Evolutionary conservation across 1,140 invertebrate genomes (phyloP).

Genomic region (Drosophila trapezifrons): DNA sequence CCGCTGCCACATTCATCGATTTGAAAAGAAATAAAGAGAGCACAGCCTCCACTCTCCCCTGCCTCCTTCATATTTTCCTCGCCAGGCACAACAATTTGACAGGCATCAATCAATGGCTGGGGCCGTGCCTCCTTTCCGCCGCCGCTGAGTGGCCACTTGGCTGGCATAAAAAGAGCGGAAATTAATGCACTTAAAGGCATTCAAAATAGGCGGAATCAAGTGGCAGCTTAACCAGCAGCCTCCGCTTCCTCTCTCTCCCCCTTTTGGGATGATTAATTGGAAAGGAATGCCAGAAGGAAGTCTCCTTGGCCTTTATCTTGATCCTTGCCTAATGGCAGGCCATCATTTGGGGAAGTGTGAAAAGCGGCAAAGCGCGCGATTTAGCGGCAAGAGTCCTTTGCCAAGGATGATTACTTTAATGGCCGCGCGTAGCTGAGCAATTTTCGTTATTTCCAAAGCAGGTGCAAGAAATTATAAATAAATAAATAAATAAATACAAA

Average conservation of each 20-base stretch:
- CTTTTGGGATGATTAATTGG: slow-evolving; percentile 67
- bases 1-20: slow-evolving; percentile 9
- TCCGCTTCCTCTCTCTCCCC: background rate
- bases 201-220: slow-evolving; percentile 46
- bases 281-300: slow-evolving; percentile 42
- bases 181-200: slow-evolving; percentile 79
- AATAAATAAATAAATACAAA: slow-evolving; percentile 15
- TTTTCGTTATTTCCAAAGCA: background rate
- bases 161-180: slow-evolving; percentile 72
- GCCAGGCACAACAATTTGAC: slow-evolving; percentile 51
- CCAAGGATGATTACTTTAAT: slow-evolving; percentile 1
- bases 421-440: background rate
- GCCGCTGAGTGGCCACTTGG: slow-evolving; percentile 65
- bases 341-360: slow-evolving; percentile 39
- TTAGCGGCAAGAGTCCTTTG: slow-evolving; percentile 30
- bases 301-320: slow-evolving; percentile 40
- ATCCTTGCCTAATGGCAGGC: slow-evolving; percentile 63
- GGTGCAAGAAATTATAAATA: slow-evolving; percentile 24
- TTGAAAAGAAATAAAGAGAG: background rate
- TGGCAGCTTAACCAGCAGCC: slow-evolving; percentile 23
- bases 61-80: slow-evolving; percentile 57
- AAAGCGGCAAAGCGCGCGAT: slow-evolving; percentile 58
- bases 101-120: slow-evolving; percentile 62
- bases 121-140: background rate
- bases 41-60: background rate